Evolutionary conservation across 2,888 invertebrate species (phyloP), one percentile per base, ranked within the genome.

Genomic region (Epicampocera succincta): DNA sequence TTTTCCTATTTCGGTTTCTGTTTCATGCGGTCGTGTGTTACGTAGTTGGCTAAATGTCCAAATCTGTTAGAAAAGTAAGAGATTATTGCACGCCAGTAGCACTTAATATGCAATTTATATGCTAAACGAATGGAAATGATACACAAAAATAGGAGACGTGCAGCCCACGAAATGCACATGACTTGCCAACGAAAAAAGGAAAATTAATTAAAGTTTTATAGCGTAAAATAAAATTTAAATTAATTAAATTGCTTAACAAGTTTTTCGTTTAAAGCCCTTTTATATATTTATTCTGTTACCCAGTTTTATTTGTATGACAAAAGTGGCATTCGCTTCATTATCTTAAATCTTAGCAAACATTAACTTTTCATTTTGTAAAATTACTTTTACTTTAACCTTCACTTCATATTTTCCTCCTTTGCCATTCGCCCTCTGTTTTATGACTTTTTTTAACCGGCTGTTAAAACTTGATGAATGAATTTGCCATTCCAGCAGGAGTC

Each of bases 101-200:
- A 50, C 73, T 69, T 54, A 74, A 74, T 82, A 78, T 74, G 74
- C 78, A 78, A 82, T 82, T 82, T 82, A 82, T 82, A 82, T 82
- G 82, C 78, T 78, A 76, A 66, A 72, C 50, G 63, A 58, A 72
- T 66, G 50, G 33, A 80, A 71, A 52, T 71, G 54, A 19, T 54
- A 61, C 33, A 13, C 58, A 40, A 52, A 40, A 33, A 33, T 33
- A 3, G 6, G 8, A 9, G 40, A 2, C 4, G 8, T 0, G 46
- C 8, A 13, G 12, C n/a, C 38, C 21, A n/a, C 12, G 50, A 29
- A 66, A 40, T 25, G 4, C 40, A 15, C 15, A 52, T 42, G 15
- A 66, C 12, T 46, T 42, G 40, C 6, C 11, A 33, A 12, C 3
- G 38, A 29, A 50, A 21, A 29, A 6, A 63, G n/a, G 6, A 15